Evolutionary conservation across 2,113 vertebrate genomes (phyloP).

Genomic region (Rallus limicola): DNA sequence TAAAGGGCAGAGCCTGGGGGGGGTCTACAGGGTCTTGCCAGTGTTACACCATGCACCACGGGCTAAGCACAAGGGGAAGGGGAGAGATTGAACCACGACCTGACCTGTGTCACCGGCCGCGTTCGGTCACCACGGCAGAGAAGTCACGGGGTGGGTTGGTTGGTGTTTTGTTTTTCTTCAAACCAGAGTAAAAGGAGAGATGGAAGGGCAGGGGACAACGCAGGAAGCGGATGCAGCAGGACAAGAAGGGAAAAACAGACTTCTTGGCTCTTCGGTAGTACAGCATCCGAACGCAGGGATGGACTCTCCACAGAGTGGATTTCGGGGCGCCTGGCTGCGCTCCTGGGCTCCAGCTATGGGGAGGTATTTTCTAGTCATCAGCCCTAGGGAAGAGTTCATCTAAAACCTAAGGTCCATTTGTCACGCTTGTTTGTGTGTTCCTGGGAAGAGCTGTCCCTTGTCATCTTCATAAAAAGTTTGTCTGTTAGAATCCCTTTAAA

Average conservation of each 20-base stretch:
- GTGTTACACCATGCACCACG: slow-evolving; percentile 39
- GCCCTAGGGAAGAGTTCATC: slow-evolving; percentile 49
- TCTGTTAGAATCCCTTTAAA: slow-evolving; percentile 30
- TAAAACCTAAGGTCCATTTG: slow-evolving; percentile 63
- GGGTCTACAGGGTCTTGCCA: slow-evolving; percentile 6
- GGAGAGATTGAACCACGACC: not conserved
- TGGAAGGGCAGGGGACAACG: not conserved
- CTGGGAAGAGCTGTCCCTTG: slow-evolving; percentile 54
- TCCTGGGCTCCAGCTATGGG: not conserved
- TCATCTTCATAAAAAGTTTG: slow-evolving; percentile 53
- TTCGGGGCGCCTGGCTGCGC: not conserved
- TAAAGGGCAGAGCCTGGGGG: not conserved
- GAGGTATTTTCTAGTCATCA: not conserved
- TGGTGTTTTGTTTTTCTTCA: not conserved
- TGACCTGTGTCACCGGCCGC: rapidly evolving
- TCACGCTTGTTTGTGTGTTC: slow-evolving; percentile 1
- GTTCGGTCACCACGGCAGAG: not conserved
- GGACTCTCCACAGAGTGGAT: not conserved
- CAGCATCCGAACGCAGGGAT: not conserved
- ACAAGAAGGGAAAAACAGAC: not conserved
- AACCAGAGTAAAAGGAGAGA: not conserved
- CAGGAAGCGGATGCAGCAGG: not conserved
- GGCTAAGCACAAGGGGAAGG: slow-evolving; percentile 15
- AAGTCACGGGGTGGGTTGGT: not conserved
- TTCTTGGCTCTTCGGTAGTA: slow-evolving; percentile 7